Conservation (phyloP, 1,140 invertebrate genomes). For the Tetramorium alpestre region DNA sequence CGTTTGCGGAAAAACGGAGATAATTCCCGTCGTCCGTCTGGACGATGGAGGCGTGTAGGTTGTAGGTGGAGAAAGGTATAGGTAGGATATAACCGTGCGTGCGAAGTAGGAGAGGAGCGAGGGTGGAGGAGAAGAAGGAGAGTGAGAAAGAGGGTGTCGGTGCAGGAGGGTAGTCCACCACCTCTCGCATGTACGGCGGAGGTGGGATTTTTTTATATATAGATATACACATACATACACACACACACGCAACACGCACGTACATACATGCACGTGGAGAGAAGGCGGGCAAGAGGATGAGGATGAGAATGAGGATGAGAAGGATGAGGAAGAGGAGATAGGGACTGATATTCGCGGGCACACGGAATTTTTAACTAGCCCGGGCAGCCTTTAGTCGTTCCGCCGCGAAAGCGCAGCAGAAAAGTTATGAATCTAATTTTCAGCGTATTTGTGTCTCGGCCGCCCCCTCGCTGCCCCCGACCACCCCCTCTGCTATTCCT, state of each 20-base stretch:
- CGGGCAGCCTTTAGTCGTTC: conserved; percentile 74
- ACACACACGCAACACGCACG: neutral
- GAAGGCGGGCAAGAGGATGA: conserved; percentile 17
- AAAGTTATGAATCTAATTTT: conserved; percentile 86
- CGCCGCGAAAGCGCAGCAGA: conserved; percentile 80
- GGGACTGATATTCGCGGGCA: conserved; percentile 82
- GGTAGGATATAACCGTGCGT: conserved; percentile 64
- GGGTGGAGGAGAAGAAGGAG: conserved; percentile 43
- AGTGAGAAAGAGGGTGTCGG: conserved; percentile 63
- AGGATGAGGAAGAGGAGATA: conserved; percentile 43
- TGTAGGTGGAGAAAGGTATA: conserved; percentile 72
- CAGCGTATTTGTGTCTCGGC: conserved; percentile 81
- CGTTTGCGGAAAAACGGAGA: conserved; percentile 83
- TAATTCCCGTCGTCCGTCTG: conserved; percentile 81
- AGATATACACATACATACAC: neutral
- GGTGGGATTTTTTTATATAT: conserved; percentile 66
- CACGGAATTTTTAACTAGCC: conserved; percentile 84
- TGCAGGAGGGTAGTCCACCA: conserved; percentile 57
- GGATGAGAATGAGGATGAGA: conserved; percentile 48
- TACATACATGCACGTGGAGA: neutral
- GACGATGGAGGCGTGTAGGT: conserved; percentile 73
- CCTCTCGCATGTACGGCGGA: conserved; percentile 58
- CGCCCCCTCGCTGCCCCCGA: conserved; percentile 57
- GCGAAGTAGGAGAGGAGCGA: conserved; percentile 51
- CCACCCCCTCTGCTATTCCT: conserved; percentile 40